Percentiles rank a stretch among this genome's conserved stretches.
Evolutionary conservation across 2,888 invertebrate species (phyloP).

Genomic region (Drosophila subsilvestris): DNA sequence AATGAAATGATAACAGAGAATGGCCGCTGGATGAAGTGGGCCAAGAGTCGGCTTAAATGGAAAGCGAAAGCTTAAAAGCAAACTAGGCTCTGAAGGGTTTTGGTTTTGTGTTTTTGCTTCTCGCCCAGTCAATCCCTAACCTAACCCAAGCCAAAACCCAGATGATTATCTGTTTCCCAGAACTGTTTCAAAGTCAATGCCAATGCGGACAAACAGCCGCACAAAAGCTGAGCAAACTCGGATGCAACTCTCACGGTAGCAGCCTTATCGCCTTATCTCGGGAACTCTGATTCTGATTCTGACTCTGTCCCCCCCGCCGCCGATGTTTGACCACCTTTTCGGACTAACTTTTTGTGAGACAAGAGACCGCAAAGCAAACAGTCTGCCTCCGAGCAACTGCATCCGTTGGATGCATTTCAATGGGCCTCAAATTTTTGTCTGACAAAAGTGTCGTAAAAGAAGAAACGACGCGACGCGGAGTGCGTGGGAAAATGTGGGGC

Average conservation of each 20-base stretch:
- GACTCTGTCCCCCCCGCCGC: not conserved
- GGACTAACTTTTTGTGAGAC: conserved; percentile 46
- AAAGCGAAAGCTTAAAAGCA: conserved; percentile 54
- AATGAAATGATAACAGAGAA: conserved; percentile 50
- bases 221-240: conserved; percentile 65
- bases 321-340: conserved; percentile 63
- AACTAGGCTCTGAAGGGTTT: conserved; percentile 20
- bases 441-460: conserved; percentile 62
- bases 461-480: conserved; percentile 20
- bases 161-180: conserved; percentile 39
- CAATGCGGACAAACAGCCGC: conserved; percentile 11
- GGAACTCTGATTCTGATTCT: conserved; percentile 8
- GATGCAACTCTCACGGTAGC: conserved; percentile 69
- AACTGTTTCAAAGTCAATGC: conserved; percentile 25
- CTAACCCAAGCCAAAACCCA: conserved; percentile 22
- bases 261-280: conserved; percentile 67
- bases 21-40: conserved; percentile 58
- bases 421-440: conserved; percentile 47
- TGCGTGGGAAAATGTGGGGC: conserved; percentile 69
- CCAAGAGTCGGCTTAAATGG: conserved; percentile 50
- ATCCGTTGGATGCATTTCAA: conserved; percentile 63
- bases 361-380: conserved; percentile 46
- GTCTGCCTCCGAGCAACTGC: conserved; percentile 33
- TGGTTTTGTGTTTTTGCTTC: not conserved
- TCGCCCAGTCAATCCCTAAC: conserved; percentile 37